Conservation (phyloP, 2,888 invertebrate genomes). For the Stomorhina lunata region DNA sequence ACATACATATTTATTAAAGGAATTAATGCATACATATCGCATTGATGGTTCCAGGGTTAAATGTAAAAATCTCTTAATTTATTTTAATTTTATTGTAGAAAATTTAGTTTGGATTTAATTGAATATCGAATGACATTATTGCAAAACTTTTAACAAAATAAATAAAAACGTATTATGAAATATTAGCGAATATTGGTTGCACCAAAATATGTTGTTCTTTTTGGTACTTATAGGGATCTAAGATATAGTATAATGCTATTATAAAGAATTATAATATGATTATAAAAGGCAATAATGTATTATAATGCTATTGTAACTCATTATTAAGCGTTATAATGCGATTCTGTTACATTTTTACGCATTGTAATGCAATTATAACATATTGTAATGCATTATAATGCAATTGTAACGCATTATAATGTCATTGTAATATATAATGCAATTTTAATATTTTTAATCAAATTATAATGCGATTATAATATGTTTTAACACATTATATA, state of each 20-base stretch:
- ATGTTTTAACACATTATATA: too few relatives aligned
- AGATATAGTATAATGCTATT: too few relatives aligned
- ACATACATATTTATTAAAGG: background rate
- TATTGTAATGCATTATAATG: too few relatives aligned
- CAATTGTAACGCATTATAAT: too few relatives aligned
- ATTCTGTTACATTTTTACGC: too few relatives aligned
- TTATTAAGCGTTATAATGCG: too few relatives aligned
- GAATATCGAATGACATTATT: background rate
- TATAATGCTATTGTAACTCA: too few relatives aligned
- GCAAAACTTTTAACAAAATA: constrained; percentile 24
- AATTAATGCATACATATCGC: constrained; percentile 22
- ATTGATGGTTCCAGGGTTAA: background rate
- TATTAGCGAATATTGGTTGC: background rate
- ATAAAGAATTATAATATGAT: background rate
- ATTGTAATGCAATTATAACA: too few relatives aligned
- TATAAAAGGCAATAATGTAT: background rate
- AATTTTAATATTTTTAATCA: too few relatives aligned
- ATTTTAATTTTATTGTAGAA: background rate
- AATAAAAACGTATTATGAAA: constrained; percentile 14
- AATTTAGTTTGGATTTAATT: constrained; percentile 23
- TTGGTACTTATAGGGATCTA: too few relatives aligned
- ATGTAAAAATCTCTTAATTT: background rate
- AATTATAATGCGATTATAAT: too few relatives aligned
- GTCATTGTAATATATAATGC: too few relatives aligned
- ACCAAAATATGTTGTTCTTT: background rate